Conservation (phyloP, 2,113 vertebrate genomes). For the Leptosomus discolor region DNA sequence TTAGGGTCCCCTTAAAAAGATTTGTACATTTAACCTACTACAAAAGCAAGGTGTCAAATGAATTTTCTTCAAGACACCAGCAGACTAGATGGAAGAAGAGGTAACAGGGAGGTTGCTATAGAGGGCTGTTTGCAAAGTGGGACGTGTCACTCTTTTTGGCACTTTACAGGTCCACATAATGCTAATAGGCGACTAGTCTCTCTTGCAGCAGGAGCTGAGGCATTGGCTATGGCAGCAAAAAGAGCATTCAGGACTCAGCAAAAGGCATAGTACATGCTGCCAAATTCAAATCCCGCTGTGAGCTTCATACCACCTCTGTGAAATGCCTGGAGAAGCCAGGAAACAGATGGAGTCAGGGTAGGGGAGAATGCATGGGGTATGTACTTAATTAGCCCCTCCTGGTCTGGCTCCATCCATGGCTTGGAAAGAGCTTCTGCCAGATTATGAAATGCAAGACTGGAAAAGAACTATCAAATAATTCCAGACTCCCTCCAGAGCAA, state of each 20-base stretch:
- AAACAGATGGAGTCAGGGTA: slow-evolving; percentile 36
- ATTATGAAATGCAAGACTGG: slow-evolving; percentile 9
- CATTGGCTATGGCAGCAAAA: slow-evolving; percentile 13
- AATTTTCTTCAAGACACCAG: background rate
- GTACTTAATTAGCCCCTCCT: slow-evolving; percentile 47
- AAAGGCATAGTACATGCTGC: background rate
- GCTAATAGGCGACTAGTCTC: background rate
- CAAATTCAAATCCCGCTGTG: background rate
- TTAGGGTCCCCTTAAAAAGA: background rate
- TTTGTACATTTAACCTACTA: background rate
- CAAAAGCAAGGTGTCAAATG: background rate
- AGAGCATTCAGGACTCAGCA: background rate
- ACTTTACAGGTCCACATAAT: background rate
- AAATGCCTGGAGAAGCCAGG: slow-evolving; percentile 27
- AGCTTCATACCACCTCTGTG: background rate
- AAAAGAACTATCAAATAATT: background rate
- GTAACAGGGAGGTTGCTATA: background rate
- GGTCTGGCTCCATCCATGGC: background rate
- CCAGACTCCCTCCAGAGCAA: background rate
- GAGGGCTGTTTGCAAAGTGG: background rate
- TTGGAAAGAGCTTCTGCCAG: background rate
- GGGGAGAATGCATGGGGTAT: slow-evolving; percentile 5
- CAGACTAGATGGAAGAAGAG: background rate
- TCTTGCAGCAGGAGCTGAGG: background rate
- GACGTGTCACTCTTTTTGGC: background rate